These are phyloP conservation scores for Schizaphis graminum DNA, from an alignment of 2,888 invertebrate species.

Conservation along the genomic window DNA sequence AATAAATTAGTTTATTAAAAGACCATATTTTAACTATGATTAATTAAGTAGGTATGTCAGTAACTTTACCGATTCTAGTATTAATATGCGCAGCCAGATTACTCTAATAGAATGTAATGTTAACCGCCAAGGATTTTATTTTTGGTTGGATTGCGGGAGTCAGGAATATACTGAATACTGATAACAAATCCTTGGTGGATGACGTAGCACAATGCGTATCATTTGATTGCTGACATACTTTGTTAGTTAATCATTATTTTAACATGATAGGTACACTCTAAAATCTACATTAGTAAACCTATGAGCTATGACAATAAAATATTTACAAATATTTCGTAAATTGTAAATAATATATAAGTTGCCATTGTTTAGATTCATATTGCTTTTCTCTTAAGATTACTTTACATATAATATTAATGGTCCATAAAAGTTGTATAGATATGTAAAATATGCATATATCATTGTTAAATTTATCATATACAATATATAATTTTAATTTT, in stretches of 20 bases:
- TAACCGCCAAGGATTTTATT: no score
- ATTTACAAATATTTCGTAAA: neutral
- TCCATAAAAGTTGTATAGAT: neutral
- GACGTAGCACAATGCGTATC: no score
- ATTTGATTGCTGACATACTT: no score
- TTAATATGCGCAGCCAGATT: no score
- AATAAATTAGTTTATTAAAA: neutral
- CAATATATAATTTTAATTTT: neutral
- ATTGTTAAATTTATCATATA: neutral
- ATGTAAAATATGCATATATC: neutral
- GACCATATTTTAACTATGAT: neutral
- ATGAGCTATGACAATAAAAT: neutral
- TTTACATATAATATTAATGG: neutral
- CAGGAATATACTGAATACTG: no score
- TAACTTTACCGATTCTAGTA: no score
- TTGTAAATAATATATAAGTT: neutral
- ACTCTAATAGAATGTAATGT: no score
- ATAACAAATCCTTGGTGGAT: no score
- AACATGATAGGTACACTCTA: neutral
- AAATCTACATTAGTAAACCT: neutral
- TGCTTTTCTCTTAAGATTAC: neutral
- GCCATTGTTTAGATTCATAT: neutral
- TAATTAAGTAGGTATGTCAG: no score
- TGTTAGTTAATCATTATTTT: no score
- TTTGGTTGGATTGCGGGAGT: no score